Evolutionary conservation across 2,888 invertebrate species (phyloP).

Genomic region (Drosophila diplacantha): DNA sequence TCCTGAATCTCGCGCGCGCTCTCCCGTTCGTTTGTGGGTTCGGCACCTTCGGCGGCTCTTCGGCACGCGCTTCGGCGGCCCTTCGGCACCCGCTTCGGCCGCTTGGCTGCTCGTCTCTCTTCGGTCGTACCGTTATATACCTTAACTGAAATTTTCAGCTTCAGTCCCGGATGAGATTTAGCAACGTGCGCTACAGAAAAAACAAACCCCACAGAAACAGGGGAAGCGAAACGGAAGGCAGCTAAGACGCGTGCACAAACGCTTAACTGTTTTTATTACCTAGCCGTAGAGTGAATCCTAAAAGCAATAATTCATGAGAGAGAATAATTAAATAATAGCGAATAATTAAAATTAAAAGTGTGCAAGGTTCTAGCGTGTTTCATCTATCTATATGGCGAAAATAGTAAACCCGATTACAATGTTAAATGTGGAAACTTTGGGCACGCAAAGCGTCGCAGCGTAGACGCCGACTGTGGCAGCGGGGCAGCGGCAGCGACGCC

Average conservation of each 20-base stretch:
- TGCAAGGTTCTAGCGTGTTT: constrained; percentile 15
- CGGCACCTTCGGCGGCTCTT: constrained; percentile 16
- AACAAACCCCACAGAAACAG: constrained; percentile 5
- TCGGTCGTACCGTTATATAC: constrained; percentile 60
- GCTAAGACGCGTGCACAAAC: constrained; percentile 50
- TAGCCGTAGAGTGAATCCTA: constrained; percentile 17
- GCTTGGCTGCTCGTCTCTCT: constrained; percentile 7
- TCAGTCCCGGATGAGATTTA: constrained; percentile 77
- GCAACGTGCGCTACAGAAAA: constrained; percentile 66
- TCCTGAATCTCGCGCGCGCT: constrained; percentile 10
- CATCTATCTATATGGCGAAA: constrained; percentile 21
- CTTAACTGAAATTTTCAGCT: constrained; percentile 59
- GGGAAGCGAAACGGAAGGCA: constrained; percentile 16
- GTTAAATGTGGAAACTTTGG: constrained; percentile 44
- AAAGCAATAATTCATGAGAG: constrained; percentile 33
- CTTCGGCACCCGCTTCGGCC: too few species aligned
- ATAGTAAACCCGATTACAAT: constrained; percentile 39
- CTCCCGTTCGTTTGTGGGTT: constrained; percentile 19
- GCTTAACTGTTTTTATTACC: constrained; percentile 16
- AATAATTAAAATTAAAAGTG: constrained; percentile 17
- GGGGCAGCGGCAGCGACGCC: constrained; percentile 28
- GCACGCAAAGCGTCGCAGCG: constrained; percentile 54
- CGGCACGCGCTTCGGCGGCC: neutral
- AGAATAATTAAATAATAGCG: constrained; percentile 14
- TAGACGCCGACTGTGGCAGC: constrained; percentile 44